phyloP scores from a whole-genome alignment of 2,888 invertebrate species.

The Xylota segnis region DNA sequence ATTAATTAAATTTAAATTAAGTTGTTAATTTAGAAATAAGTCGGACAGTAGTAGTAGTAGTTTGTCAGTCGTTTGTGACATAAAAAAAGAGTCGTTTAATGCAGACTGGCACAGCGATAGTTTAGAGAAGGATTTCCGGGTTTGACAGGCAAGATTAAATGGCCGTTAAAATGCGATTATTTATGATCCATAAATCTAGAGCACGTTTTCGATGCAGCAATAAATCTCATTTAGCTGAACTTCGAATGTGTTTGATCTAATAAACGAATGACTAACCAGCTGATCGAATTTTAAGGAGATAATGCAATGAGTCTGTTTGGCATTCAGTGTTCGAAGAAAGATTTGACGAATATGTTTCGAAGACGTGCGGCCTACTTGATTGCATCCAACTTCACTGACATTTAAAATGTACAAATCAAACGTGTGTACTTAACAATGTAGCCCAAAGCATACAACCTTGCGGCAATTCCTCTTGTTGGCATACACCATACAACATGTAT shows the following conservation, averaged over 20 bases:
- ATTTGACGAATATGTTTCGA: too few relatives aligned
- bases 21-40: slow-evolving; percentile 1
- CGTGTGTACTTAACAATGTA: background rate
- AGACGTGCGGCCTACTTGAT: too few relatives aligned
- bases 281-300: too few relatives aligned
- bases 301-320: too few relatives aligned
- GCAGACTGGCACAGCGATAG: background rate
- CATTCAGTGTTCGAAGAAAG: too few relatives aligned
- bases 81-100: background rate
- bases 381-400: too few relatives aligned
- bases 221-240: too few relatives aligned
- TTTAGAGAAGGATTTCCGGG: background rate
- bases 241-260: too few relatives aligned
- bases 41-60: background rate
- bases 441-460: background rate
- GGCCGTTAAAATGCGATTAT: background rate
- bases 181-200: background rate
- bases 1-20: slow-evolving; percentile 16
- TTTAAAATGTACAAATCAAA: too few relatives aligned
- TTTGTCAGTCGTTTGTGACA: background rate
- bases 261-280: too few relatives aligned
- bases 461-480: too few relatives aligned
- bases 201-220: background rate
- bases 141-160: background rate
- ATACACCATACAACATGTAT: too few relatives aligned